Evolutionary conservation across 1,140 invertebrate species (phyloP).

Genomic region (Drosophila ironensis): DNA sequence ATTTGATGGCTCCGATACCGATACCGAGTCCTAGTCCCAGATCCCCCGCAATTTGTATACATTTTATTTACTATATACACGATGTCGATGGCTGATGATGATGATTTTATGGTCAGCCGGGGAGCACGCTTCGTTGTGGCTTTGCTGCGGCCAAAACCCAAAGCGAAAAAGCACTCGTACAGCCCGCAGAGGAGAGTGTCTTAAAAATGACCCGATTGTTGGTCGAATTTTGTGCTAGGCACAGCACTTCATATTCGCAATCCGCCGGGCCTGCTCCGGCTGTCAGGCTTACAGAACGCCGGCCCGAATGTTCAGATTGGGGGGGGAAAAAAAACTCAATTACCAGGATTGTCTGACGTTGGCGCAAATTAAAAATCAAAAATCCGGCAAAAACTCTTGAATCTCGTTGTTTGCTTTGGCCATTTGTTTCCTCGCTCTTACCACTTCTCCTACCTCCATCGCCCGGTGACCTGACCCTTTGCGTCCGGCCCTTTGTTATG

Average conservation of each 20-base stretch:
- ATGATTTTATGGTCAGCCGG: conserved; percentile 36
- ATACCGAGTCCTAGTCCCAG: no score
- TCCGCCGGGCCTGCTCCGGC: not conserved
- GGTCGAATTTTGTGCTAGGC: conserved; percentile 22
- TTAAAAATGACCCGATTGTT: conserved; percentile 33
- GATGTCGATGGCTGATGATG: conserved; percentile 32
- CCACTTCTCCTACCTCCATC: not conserved
- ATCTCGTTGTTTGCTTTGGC: conserved; percentile 45
- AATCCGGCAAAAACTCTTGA: conserved; percentile 30
- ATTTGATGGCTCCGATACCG: not conserved
- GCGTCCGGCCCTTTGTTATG: conserved; percentile 53
- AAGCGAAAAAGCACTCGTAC: conserved; percentile 37
- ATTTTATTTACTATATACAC: no score
- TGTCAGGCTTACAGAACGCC: conserved; percentile 21
- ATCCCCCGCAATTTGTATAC: not conserved
- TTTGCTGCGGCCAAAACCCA: conserved; percentile 26
- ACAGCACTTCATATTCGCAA: conserved; percentile 19
- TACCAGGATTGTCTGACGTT: conserved; percentile 35
- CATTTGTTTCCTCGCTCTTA: conserved; percentile 21
- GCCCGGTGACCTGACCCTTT: conserved; percentile 5
- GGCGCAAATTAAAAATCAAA: conserved; percentile 58
- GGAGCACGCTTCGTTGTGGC: conserved; percentile 40
- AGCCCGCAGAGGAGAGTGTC: not conserved
- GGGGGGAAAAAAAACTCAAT: conserved; percentile 51
- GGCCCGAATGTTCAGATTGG: conserved; percentile 8